Conservation (phyloP, 1,140 invertebrate species). For the Atta cephalotes region DNA sequence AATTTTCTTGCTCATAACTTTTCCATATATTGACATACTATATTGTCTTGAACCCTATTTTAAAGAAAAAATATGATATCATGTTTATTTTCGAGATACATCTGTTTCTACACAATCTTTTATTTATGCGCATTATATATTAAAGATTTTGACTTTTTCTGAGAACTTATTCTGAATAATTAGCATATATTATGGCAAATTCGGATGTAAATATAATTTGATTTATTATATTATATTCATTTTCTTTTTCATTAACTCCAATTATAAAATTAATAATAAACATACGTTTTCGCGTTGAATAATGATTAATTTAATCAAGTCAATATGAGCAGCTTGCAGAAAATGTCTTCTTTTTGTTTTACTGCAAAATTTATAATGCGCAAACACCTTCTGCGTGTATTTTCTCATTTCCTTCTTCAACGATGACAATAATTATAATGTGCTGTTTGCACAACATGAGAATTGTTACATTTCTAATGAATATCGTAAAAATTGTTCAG, state of each 20-base stretch:
- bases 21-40: background rate
- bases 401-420: constrained; percentile 4
- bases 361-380: constrained; percentile 22
- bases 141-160: background rate
- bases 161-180: background rate
- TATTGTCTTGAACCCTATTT: constrained; percentile 13
- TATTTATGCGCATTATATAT: background rate
- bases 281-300: background rate
- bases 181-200: background rate
- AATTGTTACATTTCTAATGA: constrained; percentile 40
- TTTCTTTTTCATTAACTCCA: background rate
- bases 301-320: background rate
- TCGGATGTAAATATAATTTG: background rate
- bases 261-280: background rate
- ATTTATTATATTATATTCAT: constrained; percentile 6
- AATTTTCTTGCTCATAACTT: background rate
- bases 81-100: background rate
- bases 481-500: constrained; percentile 15
- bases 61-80: background rate
- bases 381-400: background rate
- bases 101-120: background rate
- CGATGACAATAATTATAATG: background rate
- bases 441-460: constrained; percentile 15
- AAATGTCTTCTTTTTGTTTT: constrained; percentile 19
- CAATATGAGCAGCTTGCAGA: background rate